Conservation (phyloP, 2,113 vertebrate species). For the Pollachius pollachius region DNA sequence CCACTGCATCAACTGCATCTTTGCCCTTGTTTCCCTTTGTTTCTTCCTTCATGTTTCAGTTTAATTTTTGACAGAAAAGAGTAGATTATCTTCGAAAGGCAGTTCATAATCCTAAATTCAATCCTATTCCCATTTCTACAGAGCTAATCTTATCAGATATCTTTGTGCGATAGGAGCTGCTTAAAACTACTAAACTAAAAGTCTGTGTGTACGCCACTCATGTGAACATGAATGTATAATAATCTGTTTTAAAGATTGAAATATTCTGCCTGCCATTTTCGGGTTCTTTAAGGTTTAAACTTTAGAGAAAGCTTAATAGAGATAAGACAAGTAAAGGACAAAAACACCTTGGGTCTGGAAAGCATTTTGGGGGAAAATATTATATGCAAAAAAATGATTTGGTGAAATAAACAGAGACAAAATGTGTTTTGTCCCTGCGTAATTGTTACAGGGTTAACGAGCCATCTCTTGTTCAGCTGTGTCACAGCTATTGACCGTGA, state of each 20-base stretch:
- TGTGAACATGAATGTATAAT: too few species aligned
- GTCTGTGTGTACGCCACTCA: too few species aligned
- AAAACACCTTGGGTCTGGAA: too few species aligned
- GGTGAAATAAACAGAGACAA: background rate
- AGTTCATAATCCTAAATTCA: slow-evolving; percentile 56
- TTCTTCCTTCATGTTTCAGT: slow-evolving; percentile 47
- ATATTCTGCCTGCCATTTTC: too few species aligned
- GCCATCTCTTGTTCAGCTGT: slow-evolving; percentile 23
- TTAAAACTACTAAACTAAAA: too few species aligned
- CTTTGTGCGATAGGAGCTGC: too few species aligned
- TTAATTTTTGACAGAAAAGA: slow-evolving; percentile 47
- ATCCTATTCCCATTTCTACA: background rate
- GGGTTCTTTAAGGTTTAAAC: too few species aligned
- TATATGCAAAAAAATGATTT: background rate
- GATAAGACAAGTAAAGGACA: too few species aligned
- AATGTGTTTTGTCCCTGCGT: slow-evolving; percentile 18
- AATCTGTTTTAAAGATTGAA: too few species aligned
- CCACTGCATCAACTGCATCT: background rate
- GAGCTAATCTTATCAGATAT: too few species aligned
- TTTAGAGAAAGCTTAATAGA: too few species aligned
- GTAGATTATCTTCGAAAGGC: slow-evolving; percentile 48
- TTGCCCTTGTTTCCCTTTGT: too few species aligned
- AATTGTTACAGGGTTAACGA: slow-evolving; percentile 34
- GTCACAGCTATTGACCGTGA: slow-evolving; percentile 30
- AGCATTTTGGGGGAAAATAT: background rate